These are phyloP conservation scores for Corythaixoides concolor DNA, from an alignment of 2,113 vertebrate species.

Conservation along the genomic window DNA sequence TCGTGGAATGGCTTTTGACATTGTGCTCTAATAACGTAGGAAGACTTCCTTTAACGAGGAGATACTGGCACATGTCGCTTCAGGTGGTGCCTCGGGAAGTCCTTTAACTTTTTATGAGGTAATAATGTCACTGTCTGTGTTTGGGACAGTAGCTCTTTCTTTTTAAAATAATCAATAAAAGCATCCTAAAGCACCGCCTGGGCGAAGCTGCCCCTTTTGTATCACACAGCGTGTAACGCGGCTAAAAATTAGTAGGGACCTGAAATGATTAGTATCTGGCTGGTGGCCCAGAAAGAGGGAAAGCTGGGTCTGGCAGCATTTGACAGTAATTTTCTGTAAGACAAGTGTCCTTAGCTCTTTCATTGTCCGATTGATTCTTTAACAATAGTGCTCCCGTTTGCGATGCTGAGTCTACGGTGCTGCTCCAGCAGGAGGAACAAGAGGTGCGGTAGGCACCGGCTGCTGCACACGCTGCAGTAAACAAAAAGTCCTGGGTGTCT, in stretches of 20 bases:
- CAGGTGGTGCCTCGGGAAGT: background rate
- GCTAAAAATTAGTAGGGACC: constrained; percentile 62
- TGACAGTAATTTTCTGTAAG: constrained; percentile 65
- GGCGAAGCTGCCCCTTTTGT: background rate
- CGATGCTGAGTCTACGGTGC: background rate
- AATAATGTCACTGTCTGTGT: background rate
- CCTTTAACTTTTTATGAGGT: background rate
- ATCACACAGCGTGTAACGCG: background rate
- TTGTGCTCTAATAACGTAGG: background rate
- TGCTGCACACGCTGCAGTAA: background rate
- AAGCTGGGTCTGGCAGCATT: constrained; percentile 41
- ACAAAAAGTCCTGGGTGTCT: background rate
- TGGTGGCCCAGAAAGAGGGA: constrained; percentile 59
- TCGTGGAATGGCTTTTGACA: background rate
- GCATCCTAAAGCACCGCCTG: background rate
- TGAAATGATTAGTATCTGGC: constrained; percentile 67
- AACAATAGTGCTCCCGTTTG: constrained; percentile 35
- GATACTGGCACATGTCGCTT: background rate
- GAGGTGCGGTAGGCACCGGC: background rate
- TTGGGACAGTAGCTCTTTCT: background rate
- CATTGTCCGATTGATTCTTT: constrained; percentile 55
- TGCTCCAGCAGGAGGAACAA: background rate
- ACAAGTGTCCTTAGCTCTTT: constrained; percentile 64
- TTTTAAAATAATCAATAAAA: background rate
- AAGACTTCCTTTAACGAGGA: background rate